A percentile compares a stretch with the other conserved stretches of the same genome.
Conservation (phyloP, 2,113 vertebrate genomes). For the Corvus hawaiiensis region DNA sequence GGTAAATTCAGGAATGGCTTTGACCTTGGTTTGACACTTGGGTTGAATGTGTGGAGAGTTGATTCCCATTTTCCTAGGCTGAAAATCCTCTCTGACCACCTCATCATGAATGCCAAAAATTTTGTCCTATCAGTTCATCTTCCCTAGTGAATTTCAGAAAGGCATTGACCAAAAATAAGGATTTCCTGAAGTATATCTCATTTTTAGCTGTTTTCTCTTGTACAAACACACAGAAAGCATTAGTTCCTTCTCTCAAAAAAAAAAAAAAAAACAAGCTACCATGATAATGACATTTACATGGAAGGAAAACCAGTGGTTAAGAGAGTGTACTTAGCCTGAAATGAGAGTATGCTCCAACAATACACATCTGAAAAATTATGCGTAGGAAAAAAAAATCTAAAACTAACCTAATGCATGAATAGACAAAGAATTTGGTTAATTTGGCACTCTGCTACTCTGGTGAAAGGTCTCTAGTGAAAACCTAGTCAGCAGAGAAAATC, state of each 20-base stretch:
- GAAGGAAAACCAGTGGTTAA: background rate
- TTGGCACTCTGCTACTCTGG: background rate
- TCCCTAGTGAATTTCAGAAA: background rate
- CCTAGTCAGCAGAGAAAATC: background rate
- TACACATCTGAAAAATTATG: background rate
- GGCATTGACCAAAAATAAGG: background rate
- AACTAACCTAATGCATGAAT: background rate
- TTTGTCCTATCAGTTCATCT: background rate
- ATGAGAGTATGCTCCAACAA: background rate
- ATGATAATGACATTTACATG: background rate
- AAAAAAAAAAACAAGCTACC: background rate
- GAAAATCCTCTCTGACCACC: background rate
- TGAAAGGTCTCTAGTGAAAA: background rate
- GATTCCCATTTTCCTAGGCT: background rate
- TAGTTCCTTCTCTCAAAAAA: rapidly evolving
- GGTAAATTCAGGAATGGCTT: background rate
- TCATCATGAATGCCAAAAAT: background rate
- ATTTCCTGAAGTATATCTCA: background rate
- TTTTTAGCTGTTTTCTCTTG: background rate
- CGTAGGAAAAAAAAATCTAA: background rate
- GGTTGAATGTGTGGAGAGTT: rapidly evolving
- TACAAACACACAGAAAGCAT: background rate
- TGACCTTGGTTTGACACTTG: background rate
- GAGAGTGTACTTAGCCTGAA: background rate
- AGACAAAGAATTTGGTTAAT: background rate